Evolutionary conservation across 2,113 vertebrate genomes (phyloP), one percentile per base, ranked within the genome.

Genomic region (Cromileptes altivelis): DNA sequence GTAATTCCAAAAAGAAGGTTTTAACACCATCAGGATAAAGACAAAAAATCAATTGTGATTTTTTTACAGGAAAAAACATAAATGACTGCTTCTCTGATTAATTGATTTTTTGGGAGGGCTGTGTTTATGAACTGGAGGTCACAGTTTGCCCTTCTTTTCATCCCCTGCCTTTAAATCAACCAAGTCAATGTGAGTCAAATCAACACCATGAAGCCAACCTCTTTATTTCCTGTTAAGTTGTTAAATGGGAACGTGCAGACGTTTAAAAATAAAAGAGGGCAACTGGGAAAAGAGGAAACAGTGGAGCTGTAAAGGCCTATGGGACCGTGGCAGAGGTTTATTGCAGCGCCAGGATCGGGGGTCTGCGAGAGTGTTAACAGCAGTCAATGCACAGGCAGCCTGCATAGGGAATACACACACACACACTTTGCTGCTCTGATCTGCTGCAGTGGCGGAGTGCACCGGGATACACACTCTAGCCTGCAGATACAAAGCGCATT

Each of bases 361-460:
- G 85, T 87, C 80, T 84, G 63, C 27, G 3, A 78, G 78, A 77
- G 74, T 80, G 85, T 90, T 90, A 88, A 70, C 84, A 91, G 88
- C 89, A 78, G 87, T 84, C 80, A 77, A 83, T 88, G 85, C 78
- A 90, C 82, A 89, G 73, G 63, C 83, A 85, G 80, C 13, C 69
- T 85, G 92, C 90, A 87, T 75, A 70, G 72, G 68, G 79, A 80
- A 81, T 55, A 85, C 80, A 88, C 87, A 62, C 50, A 62, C 50
- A 80, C 79, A 86, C 75, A 85, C 80, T 74, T 83, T 84, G 86
- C 88, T 84, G 82, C 88, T 87, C 80, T 87, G 89, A 90, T 90
- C 76, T 93, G 90, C 92, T 94, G 93, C 93, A 94, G 93, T 92
- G 92, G 88, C 81, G 88, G 90, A 86, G 83, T 68, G 87, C 80